Evolutionary conservation across 2,888 invertebrate species (phyloP).

Genomic region (Chorisops tibialis): DNA sequence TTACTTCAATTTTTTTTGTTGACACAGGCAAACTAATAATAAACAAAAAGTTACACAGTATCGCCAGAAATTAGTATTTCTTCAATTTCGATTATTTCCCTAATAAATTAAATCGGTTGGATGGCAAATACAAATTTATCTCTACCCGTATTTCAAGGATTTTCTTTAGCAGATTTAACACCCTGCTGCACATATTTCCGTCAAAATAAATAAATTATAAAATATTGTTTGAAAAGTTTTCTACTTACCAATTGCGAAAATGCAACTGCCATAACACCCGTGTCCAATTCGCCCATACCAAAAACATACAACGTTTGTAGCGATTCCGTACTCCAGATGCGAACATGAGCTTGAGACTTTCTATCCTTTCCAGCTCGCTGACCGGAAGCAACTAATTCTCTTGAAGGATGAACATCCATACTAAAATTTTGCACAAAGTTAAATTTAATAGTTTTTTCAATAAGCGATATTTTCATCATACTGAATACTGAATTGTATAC

Average conservation of each 20-base stretch:
- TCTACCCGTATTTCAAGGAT: neutral
- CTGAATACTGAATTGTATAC: constrained; percentile 29
- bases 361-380: constrained; percentile 80
- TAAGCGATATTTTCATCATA: neutral
- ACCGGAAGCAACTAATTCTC: constrained; percentile 85
- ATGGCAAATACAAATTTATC: neutral
- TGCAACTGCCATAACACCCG: constrained; percentile 82
- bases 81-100: too few species aligned
- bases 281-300: constrained; percentile 86
- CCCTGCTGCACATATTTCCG: too few species aligned
- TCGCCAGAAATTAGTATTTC: too few species aligned
- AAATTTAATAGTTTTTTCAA: neutral
- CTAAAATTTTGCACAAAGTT: constrained; percentile 50
- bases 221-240: neutral
- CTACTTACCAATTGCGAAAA: constrained; percentile 77
- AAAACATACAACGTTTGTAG: constrained; percentile 85
- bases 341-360: constrained; percentile 82
- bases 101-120: too few species aligned
- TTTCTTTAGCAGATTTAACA: too few species aligned
- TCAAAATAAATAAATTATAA: too few species aligned
- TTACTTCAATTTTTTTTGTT: too few species aligned
- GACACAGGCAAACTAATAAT: too few species aligned
- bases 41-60: too few species aligned
- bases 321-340: constrained; percentile 90
- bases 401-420: constrained; percentile 84